Evolutionary conservation across 2,888 invertebrate genomes (phyloP), one percentile per base, ranked within the genome.

Genomic region (Drosophila mettleri): DNA sequence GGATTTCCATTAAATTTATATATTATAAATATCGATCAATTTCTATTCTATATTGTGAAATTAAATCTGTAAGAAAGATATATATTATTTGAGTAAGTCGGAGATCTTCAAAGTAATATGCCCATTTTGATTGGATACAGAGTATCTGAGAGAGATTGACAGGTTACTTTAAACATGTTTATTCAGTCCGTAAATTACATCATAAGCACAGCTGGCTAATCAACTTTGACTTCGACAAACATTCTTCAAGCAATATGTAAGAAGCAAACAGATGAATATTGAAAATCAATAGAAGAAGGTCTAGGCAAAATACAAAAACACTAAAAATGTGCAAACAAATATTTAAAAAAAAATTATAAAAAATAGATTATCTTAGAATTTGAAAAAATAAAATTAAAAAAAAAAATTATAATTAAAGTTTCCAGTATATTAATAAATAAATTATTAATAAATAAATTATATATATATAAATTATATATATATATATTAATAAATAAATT

Each of bases 91-190:
- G n/a, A n/a, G n/a, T n/a, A n/a, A n/a, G n/a, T n/a, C n/a, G n/a
- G n/a, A n/a, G n/a, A n/a, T n/a, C n/a, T n/a, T n/a, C n/a, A 7
- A 36, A 27, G 27, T 3, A 51, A 51, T 51, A 51, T 38, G 27
- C 51, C 36, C 51, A 1, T 8, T 12, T 18, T 9, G 1, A 9
- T 9, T 51, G 18, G 16, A 16, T 16, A 27, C 9, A 51, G 36
- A 9, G 51, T 18, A 51, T 51, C 2, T 10, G 4, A 27, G 1
- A 5, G 8, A 36, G 36, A 51, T 51, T 51, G 51, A 51, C 51
- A 38, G 51, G 51, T 36, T 51, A 7, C 16, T 22, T 34, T 12
- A 16, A 34, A 49, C 48, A 49, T 49, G 48, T 49, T 49, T 51
- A 16, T 51, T 51, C 51, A 27, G 36, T 18, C 27, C 27, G 36